These are phyloP conservation scores for Sigmodon hispidus DNA, from an alignment of 2,113 vertebrate genomes.

Conservation along the genomic window DNA sequence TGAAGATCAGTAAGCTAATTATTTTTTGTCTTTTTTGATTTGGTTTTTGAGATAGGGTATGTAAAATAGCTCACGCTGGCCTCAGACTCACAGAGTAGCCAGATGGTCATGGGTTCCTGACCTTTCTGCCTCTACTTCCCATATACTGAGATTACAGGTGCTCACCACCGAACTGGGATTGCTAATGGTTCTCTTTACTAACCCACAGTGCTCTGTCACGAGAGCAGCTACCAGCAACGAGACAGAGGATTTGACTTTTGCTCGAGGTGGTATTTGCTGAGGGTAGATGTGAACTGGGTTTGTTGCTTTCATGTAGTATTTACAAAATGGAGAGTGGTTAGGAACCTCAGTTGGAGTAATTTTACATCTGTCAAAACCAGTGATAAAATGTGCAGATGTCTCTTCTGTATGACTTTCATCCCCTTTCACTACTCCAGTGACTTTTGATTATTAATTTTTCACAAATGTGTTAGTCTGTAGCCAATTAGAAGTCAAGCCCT, in stretches of 20 bases:
- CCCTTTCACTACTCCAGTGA: not conserved
- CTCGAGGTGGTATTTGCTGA: not conserved
- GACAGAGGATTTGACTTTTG: not conserved
- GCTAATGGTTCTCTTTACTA: not conserved
- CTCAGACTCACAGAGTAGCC: not conserved
- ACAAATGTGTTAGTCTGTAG: not conserved
- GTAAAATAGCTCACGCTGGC: not conserved
- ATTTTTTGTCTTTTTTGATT: not conserved
- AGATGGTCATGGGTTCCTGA: no score
- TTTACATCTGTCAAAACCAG: not conserved
- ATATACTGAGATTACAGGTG: not conserved
- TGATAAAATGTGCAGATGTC: not conserved
- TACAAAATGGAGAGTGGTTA: not conserved
- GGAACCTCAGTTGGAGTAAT: not conserved
- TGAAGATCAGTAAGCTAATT: not conserved
- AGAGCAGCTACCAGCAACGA: not conserved
- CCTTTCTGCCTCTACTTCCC: not conserved
- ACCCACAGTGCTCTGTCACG: fast-evolving
- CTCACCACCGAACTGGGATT: not conserved
- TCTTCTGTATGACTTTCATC: not conserved
- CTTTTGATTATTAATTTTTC: not conserved
- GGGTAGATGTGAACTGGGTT: fast-evolving
- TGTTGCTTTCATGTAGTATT: not conserved
- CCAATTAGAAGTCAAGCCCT: not conserved
- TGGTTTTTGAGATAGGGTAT: not conserved